Percentiles rank a stretch among this genome's conserved stretches.
Evolutionary conservation across 2,113 vertebrate species (phyloP).

Genomic region (Myrmophylax atrothorax): DNA sequence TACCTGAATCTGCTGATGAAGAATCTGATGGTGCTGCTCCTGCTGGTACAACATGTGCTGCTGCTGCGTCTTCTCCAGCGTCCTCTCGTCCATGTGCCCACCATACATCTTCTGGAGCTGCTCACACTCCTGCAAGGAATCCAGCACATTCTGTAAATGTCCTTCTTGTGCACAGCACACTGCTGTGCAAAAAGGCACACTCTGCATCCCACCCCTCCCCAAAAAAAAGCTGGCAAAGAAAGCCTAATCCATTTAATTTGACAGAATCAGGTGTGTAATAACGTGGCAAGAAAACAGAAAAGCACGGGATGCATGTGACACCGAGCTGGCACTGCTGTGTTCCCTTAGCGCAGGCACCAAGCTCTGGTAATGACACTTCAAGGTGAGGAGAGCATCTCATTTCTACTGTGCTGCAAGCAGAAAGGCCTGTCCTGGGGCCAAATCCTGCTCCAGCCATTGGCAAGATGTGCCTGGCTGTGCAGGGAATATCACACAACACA

Average conservation of each 20-base stretch:
- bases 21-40: slow-evolving; percentile 90
- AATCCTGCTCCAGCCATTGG: background rate
- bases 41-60: slow-evolving; percentile 98
- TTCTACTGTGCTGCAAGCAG: rapidly evolving
- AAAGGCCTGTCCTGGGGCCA: background rate
- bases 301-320: rapidly evolving
- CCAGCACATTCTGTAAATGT: rapidly evolving
- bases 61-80: slow-evolving; percentile 96
- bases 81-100: slow-evolving; percentile 87
- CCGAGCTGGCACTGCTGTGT: rapidly evolving
- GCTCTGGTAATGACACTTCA: rapidly evolving
- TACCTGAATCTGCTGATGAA: slow-evolving; percentile 95
- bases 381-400: background rate
- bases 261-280: background rate
- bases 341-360: background rate
- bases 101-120: slow-evolving; percentile 98
- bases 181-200: background rate
- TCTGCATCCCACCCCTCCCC: background rate
- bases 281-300: background rate
- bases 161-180: background rate
- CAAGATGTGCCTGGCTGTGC: rapidly evolving
- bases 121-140: slow-evolving; percentile 88
- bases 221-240: background rate
- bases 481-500: rapidly evolving
- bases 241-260: background rate